Conservation (phyloP, 2,797 vertebrate species). For the Sebastes trivittatus region DNA sequence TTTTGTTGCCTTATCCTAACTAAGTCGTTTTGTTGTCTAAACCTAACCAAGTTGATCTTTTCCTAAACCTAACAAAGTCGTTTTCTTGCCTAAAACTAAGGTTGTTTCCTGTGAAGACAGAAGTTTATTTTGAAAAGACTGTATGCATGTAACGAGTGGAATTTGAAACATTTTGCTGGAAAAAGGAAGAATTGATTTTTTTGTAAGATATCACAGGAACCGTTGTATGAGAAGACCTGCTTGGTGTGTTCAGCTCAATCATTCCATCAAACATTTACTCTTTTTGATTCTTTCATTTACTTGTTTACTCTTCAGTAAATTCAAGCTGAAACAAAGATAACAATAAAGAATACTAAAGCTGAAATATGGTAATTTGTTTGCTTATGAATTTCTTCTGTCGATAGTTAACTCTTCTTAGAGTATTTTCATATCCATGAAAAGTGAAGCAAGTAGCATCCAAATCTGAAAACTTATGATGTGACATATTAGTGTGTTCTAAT, state of each 20-base stretch:
- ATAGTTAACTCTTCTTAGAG: background rate
- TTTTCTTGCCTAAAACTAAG: no score
- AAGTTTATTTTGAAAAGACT: no score
- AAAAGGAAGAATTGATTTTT: no score
- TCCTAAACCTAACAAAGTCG: accelerated
- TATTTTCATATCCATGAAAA: slow-evolving; percentile 13
- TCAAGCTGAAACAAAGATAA: background rate
- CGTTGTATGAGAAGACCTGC: no score
- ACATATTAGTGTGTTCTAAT: background rate
- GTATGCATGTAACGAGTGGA: no score
- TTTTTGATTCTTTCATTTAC: background rate
- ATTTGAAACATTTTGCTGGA: no score
- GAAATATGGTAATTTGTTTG: background rate
- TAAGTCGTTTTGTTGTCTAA: no score
- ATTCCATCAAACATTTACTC: background rate
- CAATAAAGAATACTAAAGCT: background rate
- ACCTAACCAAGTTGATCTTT: no score
- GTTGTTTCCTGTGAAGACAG: no score
- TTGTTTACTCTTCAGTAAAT: background rate
- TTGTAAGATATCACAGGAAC: no score
- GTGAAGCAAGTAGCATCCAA: background rate
- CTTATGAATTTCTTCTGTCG: background rate
- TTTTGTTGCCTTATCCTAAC: no score
- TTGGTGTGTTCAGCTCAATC: background rate
- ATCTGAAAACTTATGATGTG: background rate